Conservation (phyloP, 2,113 vertebrate species). For the Garra rufa region DNA sequence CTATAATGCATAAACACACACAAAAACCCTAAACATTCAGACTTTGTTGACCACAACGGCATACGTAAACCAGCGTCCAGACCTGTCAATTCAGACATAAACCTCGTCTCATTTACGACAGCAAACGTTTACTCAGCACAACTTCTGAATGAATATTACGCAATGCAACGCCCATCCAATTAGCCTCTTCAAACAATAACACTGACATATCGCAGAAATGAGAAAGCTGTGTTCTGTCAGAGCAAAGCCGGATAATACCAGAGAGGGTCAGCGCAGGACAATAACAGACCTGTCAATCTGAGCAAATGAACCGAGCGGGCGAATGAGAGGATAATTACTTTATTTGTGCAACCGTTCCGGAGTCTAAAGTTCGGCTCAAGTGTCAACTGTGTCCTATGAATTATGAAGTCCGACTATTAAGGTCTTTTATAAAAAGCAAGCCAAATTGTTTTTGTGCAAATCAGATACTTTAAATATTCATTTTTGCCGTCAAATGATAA, state of each 20-base stretch:
- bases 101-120: neutral
- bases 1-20: neutral
- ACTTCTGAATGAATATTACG: slow-evolving; percentile 16
- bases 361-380: slow-evolving; percentile 25
- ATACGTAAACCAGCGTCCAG: neutral
- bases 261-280: neutral
- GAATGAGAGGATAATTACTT: slow-evolving; percentile 26
- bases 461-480: slow-evolving; percentile 4
- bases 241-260: slow-evolving; percentile 19
- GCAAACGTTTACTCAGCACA: slow-evolving; percentile 39
- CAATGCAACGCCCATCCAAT: slow-evolving; percentile 30
- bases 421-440: slow-evolving; percentile 9
- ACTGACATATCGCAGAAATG: neutral
- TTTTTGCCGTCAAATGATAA: slow-evolving; percentile 1
- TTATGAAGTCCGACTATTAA: neutral
- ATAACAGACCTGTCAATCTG: slow-evolving; percentile 36
- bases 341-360: slow-evolving; percentile 15
- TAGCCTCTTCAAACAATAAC: slow-evolving; percentile 21
- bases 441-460: neutral
- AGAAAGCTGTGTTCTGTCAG: slow-evolving; percentile 3
- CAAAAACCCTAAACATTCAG: neutral
- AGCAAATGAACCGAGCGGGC: neutral
- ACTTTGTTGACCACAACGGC: neutral
- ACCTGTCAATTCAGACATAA: neutral
- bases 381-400: neutral